Evolutionary conservation across 2,113 vertebrate genomes (phyloP), one percentile per base, ranked within the genome.

Genomic region (Oreotrochilus melanogaster): DNA sequence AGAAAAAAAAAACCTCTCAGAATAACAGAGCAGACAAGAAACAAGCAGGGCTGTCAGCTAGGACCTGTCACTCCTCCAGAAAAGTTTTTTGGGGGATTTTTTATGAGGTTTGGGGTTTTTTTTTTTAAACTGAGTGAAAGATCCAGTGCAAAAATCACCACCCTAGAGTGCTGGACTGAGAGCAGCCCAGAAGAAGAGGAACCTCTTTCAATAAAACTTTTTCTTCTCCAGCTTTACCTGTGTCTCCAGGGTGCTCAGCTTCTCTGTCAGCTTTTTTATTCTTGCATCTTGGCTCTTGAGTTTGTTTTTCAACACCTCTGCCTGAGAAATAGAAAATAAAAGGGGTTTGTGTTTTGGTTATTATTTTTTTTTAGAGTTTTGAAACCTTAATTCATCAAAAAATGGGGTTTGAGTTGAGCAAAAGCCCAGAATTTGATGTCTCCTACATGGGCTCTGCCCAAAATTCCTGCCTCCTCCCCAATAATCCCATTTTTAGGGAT

Each of bases 241-340:
- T 14, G 90, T 87, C 95, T 98, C 97, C 19, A 98, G 96, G 0
- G 64, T 9, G 5, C 42, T 80, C 45, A 98, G 80, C 82, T 95
- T 97, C 86, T 98, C 97, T 47, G 96, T 97, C 56, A 98, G 91
- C 75, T 58, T 58, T 76, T 94, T 94, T 39, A 98, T 98, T 53
- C 58, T 96, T 78, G 91, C n/a, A 72, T 98, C 98, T 93, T 98
- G 98, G 43, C 93, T 96, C 69, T 93, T 83, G 57, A 98, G 78
- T n/a, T 96, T 58, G 0, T 71, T 86, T 61, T 98, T 98, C 85
- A 98, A 78, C 47, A 89, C 96, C 89, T 98, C 97, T 31, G 95
- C 97, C 98, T 98, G 89, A 47, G 43, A 89, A 67, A 50, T 19
- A 81, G 50, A 42, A 95, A 50, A 91, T 27, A 61, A 87, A 87